Evolutionary conservation across 2,888 invertebrate species (phyloP).

Genomic region (Xestia ashworthii): DNA sequence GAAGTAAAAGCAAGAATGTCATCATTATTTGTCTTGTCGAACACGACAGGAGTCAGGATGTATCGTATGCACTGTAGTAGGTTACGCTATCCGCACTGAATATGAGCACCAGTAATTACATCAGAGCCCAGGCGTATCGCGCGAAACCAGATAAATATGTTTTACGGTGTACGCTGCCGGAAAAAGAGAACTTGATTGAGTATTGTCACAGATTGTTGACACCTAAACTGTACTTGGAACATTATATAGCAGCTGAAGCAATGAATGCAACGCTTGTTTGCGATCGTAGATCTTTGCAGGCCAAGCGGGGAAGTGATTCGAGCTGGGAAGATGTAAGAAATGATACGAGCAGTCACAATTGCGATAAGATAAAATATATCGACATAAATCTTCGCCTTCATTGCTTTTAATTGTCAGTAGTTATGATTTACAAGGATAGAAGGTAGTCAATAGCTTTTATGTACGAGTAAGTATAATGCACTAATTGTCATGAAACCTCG

Average conservation of each 20-base stretch:
- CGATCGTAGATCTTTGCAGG: neutral
- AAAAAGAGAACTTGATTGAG: slow-evolving; percentile 65
- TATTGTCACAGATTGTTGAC: slow-evolving; percentile 44
- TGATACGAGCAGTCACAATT: neutral
- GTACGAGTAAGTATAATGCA: neutral
- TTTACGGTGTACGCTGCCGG: slow-evolving; percentile 34
- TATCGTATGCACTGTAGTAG: slow-evolving; percentile 2
- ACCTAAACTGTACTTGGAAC: slow-evolving; percentile 1
- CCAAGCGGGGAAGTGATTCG: neutral
- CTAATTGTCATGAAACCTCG: neutral
- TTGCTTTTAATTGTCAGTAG: neutral
- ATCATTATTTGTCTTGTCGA: neutral
- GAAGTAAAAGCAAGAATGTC: neutral
- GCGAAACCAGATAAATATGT: slow-evolving; percentile 32
- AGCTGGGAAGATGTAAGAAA: slow-evolving; percentile 6
- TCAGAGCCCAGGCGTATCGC: slow-evolving; percentile 5
- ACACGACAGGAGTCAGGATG: neutral
- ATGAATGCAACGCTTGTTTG: neutral
- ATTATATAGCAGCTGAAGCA: neutral
- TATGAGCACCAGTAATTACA: slow-evolving; percentile 27
- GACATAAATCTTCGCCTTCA: slow-evolving; percentile 3
- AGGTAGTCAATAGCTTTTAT: neutral
- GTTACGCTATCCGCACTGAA: neutral
- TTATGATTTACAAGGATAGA: neutral
- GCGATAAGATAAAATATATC: slow-evolving; percentile 5